phyloP scores from a whole-genome alignment of 1,140 invertebrate species.

The Rhyzopertha dominica region DNA sequence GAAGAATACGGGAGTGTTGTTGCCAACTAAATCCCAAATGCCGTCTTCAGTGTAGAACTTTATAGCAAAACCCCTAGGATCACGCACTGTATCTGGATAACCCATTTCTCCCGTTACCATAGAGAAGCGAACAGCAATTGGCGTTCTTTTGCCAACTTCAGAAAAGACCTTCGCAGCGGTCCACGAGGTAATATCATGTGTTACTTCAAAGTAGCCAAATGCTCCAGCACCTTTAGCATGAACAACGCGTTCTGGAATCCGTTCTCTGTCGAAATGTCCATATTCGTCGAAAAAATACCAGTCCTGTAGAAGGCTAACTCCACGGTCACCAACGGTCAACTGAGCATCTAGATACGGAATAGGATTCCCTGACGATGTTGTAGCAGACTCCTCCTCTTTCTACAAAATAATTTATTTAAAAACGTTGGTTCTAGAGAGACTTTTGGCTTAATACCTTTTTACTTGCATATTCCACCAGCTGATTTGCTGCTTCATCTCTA shows the following conservation, averaged over 20 bases:
- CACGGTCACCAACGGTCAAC: constrained; percentile 77
- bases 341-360: constrained; percentile 64
- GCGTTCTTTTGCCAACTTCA: constrained; percentile 76
- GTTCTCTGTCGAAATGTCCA: constrained; percentile 88
- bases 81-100: constrained; percentile 72
- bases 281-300: constrained; percentile 87
- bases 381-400: constrained; percentile 37
- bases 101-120: constrained; percentile 85
- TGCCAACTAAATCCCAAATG: constrained; percentile 70
- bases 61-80: constrained; percentile 65
- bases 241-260: constrained; percentile 96
- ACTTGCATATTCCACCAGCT: constrained; percentile 28
- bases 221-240: constrained; percentile 97
- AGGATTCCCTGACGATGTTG: constrained; percentile 66
- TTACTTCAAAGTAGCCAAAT: constrained; percentile 94
- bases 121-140: constrained; percentile 76
- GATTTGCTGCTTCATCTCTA: constrained; percentile 29
- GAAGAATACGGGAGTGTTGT: constrained; percentile 72
- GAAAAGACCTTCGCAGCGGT: constrained; percentile 76
- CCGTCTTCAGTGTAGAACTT: constrained; percentile 76
- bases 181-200: constrained; percentile 75
- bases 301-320: constrained; percentile 88
- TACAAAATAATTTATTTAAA: constrained; percentile 15
- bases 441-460: constrained; percentile 28
- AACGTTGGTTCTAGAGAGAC: not conserved